Evolutionary conservation across 1,140 invertebrate genomes (phyloP), one percentile per base, ranked within the genome.

Genomic region (Drosophila obscura): DNA sequence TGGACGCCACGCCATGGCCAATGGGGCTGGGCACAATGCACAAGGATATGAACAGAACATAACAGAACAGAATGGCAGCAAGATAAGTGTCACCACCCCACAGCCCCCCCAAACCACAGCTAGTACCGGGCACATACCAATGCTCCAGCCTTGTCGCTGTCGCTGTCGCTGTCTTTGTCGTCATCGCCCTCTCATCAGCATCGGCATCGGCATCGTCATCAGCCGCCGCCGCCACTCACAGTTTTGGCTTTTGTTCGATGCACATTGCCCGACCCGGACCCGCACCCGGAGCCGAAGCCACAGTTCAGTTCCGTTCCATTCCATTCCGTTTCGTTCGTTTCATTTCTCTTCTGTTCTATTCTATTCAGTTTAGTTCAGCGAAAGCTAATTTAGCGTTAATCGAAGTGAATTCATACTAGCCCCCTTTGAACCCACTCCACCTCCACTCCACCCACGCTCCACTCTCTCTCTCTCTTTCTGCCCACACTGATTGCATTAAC

Each of bases 371-470:
- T 61, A 63, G 57, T 77, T 53, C 67, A 57, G 58, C 71, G 46
- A 65, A 48, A 75, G 61, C 71, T 79, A 79, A 83, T 83, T 83
- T 79, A 79, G 65, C 80, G 65, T 75, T 83, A 83, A 83, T 75
- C 80, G 80, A 83, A 83, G 64, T 79, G 53, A 64, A 78, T 82
- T 74, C 66, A 78, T 73, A 65, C 60, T 74, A 48, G 68, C 28
- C 35, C 46, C 57, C 39, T 50, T 53, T 13, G 11, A n/a, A 15
- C 1, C 9, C 2, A 15, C 19, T 19, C 19, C 19, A 16, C 19
- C 19, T 1, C 19, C 19, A 19, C 19, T 19, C n/a, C n/a, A n/a
- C n/a, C n/a, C n/a, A n/a, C n/a, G n/a, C n/a, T n/a, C n/a, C n/a
- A n/a, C n/a, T n/a, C n/a, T n/a, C n/a, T 15, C 19, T n/a, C 26